phyloP scores from a whole-genome alignment of 2,888 invertebrate species.

The Punctoribates punctum region DNA sequence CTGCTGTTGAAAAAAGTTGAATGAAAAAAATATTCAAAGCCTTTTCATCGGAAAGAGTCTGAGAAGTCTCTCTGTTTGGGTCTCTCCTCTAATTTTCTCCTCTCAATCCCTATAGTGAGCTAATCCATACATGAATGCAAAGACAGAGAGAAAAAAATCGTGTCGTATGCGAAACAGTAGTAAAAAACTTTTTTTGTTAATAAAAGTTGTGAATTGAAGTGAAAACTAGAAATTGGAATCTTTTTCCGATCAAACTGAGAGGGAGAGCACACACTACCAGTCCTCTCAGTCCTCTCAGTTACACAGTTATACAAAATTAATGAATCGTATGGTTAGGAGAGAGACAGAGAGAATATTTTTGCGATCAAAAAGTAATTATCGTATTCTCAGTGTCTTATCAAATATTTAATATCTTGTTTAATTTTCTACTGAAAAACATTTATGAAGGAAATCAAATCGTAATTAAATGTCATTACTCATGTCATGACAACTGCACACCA shows the following conservation, averaged over 20 bases:
- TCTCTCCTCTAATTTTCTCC: conserved; percentile 28
- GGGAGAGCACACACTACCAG: conserved; percentile 8
- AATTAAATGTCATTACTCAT: conserved; percentile 28
- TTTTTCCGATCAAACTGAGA: conserved; percentile 30
- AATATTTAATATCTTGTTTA: conserved; percentile 22
- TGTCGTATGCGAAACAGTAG: background rate
- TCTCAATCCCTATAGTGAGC: conserved; percentile 35
- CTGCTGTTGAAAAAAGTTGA: background rate
- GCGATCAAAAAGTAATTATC: conserved; percentile 32
- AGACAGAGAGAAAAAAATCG: conserved; percentile 11
- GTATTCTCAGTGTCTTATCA: conserved; percentile 9
- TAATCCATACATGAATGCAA: conserved; percentile 25
- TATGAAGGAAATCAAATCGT: conserved; percentile 22
- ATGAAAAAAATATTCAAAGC: conserved; percentile 1
- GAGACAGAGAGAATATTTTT: background rate
- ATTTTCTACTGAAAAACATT: conserved; percentile 11
- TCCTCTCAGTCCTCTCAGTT: background rate
- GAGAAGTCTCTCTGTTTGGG: background rate
- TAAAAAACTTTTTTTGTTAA: conserved; percentile 31
- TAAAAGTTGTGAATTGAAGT: conserved; percentile 33
- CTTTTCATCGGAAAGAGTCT: background rate
- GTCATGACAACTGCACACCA: conserved; percentile 2
- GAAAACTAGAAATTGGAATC: conserved; percentile 26
- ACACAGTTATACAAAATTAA: conserved; percentile 20
- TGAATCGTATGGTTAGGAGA: conserved; percentile 24